These are phyloP conservation scores for Drosophila lini DNA, from an alignment of 1,140 invertebrate species.

Conservation along the genomic window DNA sequence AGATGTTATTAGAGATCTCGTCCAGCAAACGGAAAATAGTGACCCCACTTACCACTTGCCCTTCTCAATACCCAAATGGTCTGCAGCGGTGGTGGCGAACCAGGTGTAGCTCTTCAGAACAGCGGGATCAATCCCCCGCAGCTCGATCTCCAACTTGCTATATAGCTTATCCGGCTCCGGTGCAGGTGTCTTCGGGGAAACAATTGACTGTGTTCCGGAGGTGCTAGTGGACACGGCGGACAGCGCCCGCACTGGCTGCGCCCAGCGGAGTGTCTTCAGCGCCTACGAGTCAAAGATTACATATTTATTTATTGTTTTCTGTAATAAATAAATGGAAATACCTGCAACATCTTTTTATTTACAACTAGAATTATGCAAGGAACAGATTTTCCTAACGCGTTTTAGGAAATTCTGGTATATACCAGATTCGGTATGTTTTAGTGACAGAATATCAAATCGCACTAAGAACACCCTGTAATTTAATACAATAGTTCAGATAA, in stretches of 20 bases:
- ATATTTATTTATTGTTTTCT: slow-evolving; percentile 1
- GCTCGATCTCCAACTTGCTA: slow-evolving; percentile 93
- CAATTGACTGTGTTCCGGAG: neutral
- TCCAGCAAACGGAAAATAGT: neutral
- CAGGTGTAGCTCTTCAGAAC: slow-evolving; percentile 95
- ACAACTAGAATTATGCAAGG: slow-evolving; percentile 73
- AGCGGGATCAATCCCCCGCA: slow-evolving; percentile 93
- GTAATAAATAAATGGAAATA: slow-evolving; percentile 43
- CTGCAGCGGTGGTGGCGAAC: slow-evolving; percentile 92
- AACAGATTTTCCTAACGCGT: slow-evolving; percentile 15
- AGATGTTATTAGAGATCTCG: slow-evolving; percentile 30
- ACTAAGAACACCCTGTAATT: neutral
- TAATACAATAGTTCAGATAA: neutral
- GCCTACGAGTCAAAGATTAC: slow-evolving; percentile 7
- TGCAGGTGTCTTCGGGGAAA: slow-evolving; percentile 8
- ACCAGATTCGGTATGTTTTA: slow-evolving; percentile 5
- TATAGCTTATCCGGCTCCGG: slow-evolving; percentile 89
- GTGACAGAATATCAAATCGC: neutral
- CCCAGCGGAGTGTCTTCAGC: slow-evolving; percentile 40
- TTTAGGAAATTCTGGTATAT: neutral
- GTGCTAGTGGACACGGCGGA: slow-evolving; percentile 39
- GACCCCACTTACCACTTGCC: slow-evolving; percentile 88
- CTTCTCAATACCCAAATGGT: slow-evolving; percentile 91
- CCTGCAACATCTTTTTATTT: slow-evolving; percentile 69
- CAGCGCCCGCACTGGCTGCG: slow-evolving; percentile 43